Evolutionary conservation across 1,140 invertebrate species (phyloP).

Genomic region (Ceratosolen fusciceps): DNA sequence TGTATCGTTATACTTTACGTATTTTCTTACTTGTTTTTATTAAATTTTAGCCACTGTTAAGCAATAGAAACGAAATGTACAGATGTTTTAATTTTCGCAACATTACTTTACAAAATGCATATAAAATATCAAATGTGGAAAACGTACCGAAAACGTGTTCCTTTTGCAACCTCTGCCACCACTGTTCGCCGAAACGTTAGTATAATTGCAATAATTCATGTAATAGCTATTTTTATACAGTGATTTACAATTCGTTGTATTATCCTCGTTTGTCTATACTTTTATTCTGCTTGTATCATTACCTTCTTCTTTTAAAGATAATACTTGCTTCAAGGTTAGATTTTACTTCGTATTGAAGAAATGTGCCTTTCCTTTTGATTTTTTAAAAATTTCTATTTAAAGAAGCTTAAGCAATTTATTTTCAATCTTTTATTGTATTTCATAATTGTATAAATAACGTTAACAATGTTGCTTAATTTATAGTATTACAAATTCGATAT

Average conservation of each 20-base stretch:
- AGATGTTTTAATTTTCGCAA: constrained; percentile 50
- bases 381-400: too few species aligned
- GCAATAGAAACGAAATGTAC: constrained; percentile 53
- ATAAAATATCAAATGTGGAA: constrained; percentile 42
- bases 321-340: not conserved
- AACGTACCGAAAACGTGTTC: constrained; percentile 53
- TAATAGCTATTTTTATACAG: too few species aligned
- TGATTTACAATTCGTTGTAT: too few species aligned
- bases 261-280: constrained; percentile 6
- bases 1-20: not conserved
- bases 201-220: constrained; percentile 46
- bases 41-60: not conserved
- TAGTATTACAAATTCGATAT: constrained; percentile 39
- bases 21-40: not conserved
- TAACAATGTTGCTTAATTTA: constrained; percentile 35
- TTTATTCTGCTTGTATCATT: not conserved
- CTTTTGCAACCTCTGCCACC: constrained; percentile 61
- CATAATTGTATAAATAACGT: constrained; percentile 23
- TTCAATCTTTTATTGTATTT: constrained; percentile 36
- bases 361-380: too few species aligned
- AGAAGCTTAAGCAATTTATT: too few species aligned
- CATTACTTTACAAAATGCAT: constrained; percentile 46
- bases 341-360: too few species aligned
- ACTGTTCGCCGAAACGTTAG: constrained; percentile 53
- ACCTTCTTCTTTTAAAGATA: constrained; percentile 9